Evolutionary conservation across 2,888 invertebrate species (phyloP).

Genomic region (Ypsolopha scabrella): DNA sequence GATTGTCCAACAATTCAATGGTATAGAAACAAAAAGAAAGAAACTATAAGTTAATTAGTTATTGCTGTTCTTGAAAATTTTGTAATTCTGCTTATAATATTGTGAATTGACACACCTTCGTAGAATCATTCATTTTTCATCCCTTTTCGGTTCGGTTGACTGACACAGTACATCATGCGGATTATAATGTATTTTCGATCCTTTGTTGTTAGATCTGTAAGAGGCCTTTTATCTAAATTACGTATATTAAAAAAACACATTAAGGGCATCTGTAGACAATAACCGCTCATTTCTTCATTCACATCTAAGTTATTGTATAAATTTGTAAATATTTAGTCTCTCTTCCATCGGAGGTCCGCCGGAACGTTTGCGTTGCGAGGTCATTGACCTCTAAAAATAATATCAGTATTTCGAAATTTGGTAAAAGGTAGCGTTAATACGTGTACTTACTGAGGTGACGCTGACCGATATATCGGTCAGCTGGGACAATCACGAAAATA

Average conservation of each 20-base stretch:
- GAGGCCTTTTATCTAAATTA: too few species aligned
- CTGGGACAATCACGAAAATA: conserved; percentile 62
- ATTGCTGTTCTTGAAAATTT: too few species aligned
- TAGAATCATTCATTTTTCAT: too few species aligned
- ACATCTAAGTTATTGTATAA: not conserved
- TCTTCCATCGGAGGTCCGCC: conserved; percentile 2
- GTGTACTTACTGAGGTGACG: conserved; percentile 55
- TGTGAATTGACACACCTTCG: too few species aligned
- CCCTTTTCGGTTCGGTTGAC: too few species aligned
- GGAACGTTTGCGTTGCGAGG: conserved; percentile 60
- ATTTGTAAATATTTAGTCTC: conserved; percentile 10
- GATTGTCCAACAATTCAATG: too few species aligned
- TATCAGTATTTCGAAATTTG: conserved; percentile 68
- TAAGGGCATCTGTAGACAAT: not conserved
- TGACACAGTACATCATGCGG: too few species aligned
- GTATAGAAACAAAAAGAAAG: too few species aligned
- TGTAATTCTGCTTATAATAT: too few species aligned
- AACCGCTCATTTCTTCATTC: not conserved
- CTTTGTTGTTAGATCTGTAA: too few species aligned
- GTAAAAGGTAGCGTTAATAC: conserved; percentile 61
- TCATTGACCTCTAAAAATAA: conserved; percentile 42
- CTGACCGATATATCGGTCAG: conserved; percentile 55
- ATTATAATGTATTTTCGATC: too few species aligned
- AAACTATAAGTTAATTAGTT: too few species aligned
- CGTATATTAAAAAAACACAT: not conserved